Conservation (phyloP, 1,140 invertebrate species). For the Aporrectodea caliginosa region DNA sequence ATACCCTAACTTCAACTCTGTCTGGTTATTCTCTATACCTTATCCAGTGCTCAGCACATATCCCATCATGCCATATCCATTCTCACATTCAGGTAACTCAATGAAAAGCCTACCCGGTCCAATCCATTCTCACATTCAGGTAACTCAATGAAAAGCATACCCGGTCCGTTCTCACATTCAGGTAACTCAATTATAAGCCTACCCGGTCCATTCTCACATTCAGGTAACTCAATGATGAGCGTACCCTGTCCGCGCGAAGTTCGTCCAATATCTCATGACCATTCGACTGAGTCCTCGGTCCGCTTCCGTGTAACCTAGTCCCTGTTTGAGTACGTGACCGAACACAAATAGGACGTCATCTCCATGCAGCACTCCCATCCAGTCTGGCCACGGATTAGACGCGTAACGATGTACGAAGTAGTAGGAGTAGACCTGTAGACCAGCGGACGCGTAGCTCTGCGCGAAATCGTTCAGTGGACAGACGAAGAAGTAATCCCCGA, state of each 20-base stretch:
- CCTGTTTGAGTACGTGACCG: slow-evolving; percentile 78
- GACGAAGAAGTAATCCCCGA: slow-evolving; percentile 95
- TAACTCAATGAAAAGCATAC: not conserved
- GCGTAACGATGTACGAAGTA: slow-evolving; percentile 77
- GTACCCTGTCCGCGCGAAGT: slow-evolving; percentile 82
- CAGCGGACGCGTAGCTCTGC: slow-evolving; percentile 77
- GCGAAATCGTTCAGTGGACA: slow-evolving; percentile 93
- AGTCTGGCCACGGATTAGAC: slow-evolving; percentile 82
- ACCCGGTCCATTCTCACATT: slow-evolving; percentile 18
- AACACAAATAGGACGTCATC: slow-evolving; percentile 92
- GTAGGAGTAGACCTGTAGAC: slow-evolving; percentile 79
- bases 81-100: not conserved
- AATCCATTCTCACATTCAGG: not conserved
- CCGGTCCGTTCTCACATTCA: not conserved
- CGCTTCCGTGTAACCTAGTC: slow-evolving; percentile 65
- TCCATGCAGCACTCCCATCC: slow-evolving; percentile 91
- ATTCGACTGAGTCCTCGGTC: slow-evolving; percentile 77
- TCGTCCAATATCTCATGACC: slow-evolving; percentile 81
- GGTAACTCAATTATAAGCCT: not conserved
- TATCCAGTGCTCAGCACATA: not conserved
- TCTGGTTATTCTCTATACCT: no score
- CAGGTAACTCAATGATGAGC: not conserved
- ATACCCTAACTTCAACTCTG: no score
- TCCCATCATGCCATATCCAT: not conserved
- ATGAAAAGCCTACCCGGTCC: no score